phyloP scores from a whole-genome alignment of 2,888 invertebrate species.

The Drosophila aldrichi region DNA sequence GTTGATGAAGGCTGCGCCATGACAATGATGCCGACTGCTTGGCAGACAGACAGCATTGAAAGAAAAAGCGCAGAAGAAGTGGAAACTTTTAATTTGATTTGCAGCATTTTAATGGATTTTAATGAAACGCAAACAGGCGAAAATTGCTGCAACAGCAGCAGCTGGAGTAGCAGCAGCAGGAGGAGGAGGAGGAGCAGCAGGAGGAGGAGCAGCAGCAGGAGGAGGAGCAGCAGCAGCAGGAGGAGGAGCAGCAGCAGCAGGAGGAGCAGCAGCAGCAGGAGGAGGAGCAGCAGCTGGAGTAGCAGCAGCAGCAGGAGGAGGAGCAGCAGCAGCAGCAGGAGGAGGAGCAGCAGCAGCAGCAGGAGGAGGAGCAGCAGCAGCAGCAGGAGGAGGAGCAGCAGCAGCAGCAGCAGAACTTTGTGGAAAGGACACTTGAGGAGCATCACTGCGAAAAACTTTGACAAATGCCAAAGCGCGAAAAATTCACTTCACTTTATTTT shows the following conservation, averaged over 20 bases:
- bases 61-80: slow-evolving; percentile 44
- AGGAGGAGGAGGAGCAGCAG: slow-evolving; percentile 22
- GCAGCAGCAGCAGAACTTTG: slow-evolving; percentile 44
- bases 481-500: slow-evolving; percentile 73
- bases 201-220: slow-evolving; percentile 26
- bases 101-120: slow-evolving; percentile 82
- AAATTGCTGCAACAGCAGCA: slow-evolving; percentile 27
- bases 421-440: slow-evolving; percentile 73
- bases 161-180: slow-evolving; percentile 24
- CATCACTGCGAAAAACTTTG: slow-evolving; percentile 66
- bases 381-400: slow-evolving; percentile 23
- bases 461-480: slow-evolving; percentile 82
- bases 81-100: slow-evolving; percentile 82
- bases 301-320: slow-evolving; percentile 27
- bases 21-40: slow-evolving; percentile 62
- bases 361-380: slow-evolving; percentile 26
- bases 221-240: slow-evolving; percentile 44
- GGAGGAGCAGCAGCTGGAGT: no score
- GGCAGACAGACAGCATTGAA: slow-evolving; percentile 27
- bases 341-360: slow-evolving; percentile 20
- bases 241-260: slow-evolving; percentile 36
- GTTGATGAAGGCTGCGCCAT: slow-evolving; percentile 54
- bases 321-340: slow-evolving; percentile 26
- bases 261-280: slow-evolving; percentile 48
- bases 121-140: slow-evolving; percentile 81